A percentile compares a stretch with the other conserved stretches of the same genome.
phyloP scores from a whole-genome alignment of 2,888 invertebrate species.

The Tachina lurida region DNA sequence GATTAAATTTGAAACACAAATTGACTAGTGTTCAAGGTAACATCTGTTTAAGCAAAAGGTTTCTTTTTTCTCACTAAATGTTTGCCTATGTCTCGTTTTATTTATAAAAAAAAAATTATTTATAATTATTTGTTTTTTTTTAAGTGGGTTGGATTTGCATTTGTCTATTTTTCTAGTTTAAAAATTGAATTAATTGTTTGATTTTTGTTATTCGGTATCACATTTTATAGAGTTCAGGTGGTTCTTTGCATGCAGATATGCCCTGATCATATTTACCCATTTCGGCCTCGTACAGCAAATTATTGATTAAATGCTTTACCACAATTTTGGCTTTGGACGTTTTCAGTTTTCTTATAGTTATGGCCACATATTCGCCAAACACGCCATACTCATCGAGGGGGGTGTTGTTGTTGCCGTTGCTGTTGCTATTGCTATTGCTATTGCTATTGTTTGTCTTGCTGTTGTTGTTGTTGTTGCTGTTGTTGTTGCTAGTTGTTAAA shows the following conservation, averaged over 20 bases:
- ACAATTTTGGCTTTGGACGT: constrained; percentile 81
- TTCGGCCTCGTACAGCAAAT: constrained; percentile 81
- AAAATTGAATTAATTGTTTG: constrained; percentile 34
- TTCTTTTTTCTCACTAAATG: not conserved
- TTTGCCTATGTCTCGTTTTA: not conserved
- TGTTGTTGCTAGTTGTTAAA: constrained; percentile 33
- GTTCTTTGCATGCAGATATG: constrained; percentile 80
- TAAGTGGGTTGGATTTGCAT: constrained; percentile 12
- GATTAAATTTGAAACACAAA: constrained; percentile 71
- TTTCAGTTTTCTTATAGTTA: constrained; percentile 81
- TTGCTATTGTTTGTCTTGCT: constrained; percentile 53
- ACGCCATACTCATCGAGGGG: constrained; percentile 79
- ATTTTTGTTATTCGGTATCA: constrained; percentile 72
- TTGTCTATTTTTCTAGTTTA: constrained; percentile 31
- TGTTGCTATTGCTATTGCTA: not conserved
- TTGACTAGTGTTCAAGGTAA: constrained; percentile 71
- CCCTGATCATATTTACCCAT: constrained; percentile 81
- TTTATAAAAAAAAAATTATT: constrained; percentile 3
- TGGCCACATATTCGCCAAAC: constrained; percentile 81
- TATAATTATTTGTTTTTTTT: constrained; percentile 12
- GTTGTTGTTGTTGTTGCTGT: constrained; percentile 12
- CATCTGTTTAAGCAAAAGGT: constrained; percentile 63
- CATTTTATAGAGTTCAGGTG: constrained; percentile 81
- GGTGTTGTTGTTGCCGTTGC: constrained; percentile 29
- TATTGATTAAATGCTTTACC: constrained; percentile 81